A percentile compares a stretch with the other conserved stretches of the same genome.
These are phyloP conservation scores for Tetragonisca angustula DNA, from an alignment of 2,888 invertebrate species.

Conservation along the genomic window DNA sequence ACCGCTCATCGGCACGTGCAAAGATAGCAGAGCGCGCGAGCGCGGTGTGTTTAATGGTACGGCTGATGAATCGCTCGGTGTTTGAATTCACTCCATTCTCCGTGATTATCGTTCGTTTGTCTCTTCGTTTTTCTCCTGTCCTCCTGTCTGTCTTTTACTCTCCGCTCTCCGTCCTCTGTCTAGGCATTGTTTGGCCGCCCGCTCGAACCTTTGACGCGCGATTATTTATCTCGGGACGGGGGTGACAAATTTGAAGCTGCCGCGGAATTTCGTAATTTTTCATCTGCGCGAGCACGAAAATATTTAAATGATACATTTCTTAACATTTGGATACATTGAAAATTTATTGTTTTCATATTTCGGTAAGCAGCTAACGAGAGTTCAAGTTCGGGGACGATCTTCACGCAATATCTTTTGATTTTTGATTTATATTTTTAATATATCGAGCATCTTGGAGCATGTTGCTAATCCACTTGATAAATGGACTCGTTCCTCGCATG, in stretches of 20 bases:
- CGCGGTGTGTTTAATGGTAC: slow-evolving; percentile 18
- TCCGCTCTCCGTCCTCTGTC: background rate
- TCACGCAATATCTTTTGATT: background rate
- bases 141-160: background rate
- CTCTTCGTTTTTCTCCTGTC: background rate
- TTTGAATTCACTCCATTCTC: slow-evolving; percentile 22
- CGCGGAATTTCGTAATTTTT: background rate
- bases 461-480: background rate
- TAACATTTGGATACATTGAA: too few relatives aligned
- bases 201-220: background rate
- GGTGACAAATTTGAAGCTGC: background rate
- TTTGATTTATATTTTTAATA: background rate
- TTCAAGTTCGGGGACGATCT: too few relatives aligned
- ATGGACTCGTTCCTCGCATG: background rate
- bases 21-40: slow-evolving; percentile 33
- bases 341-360: too few relatives aligned
- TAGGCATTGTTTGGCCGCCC: too few relatives aligned
- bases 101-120: slow-evolving; percentile 39
- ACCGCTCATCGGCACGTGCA: slow-evolving; percentile 18
- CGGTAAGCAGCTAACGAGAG: too few relatives aligned
- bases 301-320: background rate
- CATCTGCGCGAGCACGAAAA: background rate
- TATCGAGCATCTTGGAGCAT: background rate
- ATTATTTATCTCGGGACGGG: background rate
- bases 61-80: slow-evolving; percentile 23